Evolutionary conservation across 2,888 invertebrate species (phyloP).

Genomic region (Eupithecia pulchellata): DNA sequence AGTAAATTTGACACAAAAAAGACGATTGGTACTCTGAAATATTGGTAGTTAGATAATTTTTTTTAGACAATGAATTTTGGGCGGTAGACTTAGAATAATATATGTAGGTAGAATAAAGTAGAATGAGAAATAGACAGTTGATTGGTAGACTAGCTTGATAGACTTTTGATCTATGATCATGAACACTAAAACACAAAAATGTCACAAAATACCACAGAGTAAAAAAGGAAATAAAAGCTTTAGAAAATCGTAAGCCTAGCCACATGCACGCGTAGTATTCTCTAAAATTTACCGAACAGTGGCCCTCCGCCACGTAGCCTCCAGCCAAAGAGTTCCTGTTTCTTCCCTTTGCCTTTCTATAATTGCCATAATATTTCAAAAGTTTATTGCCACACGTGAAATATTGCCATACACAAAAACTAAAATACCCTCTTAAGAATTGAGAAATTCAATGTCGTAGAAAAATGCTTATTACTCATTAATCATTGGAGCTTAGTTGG

Average conservation of each 20-base stretch:
- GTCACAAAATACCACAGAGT: neutral
- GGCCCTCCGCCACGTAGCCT: slow-evolving; percentile 73
- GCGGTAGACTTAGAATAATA: neutral
- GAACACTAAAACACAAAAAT: too few species aligned
- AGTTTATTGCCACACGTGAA: slow-evolving; percentile 64
- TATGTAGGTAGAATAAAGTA: too few species aligned
- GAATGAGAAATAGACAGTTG: too few species aligned
- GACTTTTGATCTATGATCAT: neutral
- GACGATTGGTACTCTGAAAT: neutral
- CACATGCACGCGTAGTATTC: slow-evolving; percentile 35
- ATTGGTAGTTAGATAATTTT: neutral
- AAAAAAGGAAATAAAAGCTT: neutral
- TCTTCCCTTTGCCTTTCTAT: slow-evolving; percentile 68
- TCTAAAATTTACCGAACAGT: slow-evolving; percentile 72
- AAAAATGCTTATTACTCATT: slow-evolving; percentile 28
- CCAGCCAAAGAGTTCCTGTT: slow-evolving; percentile 70
- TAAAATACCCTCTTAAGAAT: slow-evolving; percentile 35
- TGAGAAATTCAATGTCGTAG: slow-evolving; percentile 40
- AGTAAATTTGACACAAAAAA: neutral
- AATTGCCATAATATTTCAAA: slow-evolving; percentile 75
- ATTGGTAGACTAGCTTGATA: neutral
- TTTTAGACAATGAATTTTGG: neutral
- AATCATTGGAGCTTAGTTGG: slow-evolving; percentile 32
- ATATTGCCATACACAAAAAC: slow-evolving; percentile 56
- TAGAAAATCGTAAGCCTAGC: slow-evolving; percentile 4